Percentiles rank a stretch among this genome's conserved stretches.
phyloP scores from a whole-genome alignment of 92 coral and sea anemone genomes.

The Parazoanthus atlanticus region DNA sequence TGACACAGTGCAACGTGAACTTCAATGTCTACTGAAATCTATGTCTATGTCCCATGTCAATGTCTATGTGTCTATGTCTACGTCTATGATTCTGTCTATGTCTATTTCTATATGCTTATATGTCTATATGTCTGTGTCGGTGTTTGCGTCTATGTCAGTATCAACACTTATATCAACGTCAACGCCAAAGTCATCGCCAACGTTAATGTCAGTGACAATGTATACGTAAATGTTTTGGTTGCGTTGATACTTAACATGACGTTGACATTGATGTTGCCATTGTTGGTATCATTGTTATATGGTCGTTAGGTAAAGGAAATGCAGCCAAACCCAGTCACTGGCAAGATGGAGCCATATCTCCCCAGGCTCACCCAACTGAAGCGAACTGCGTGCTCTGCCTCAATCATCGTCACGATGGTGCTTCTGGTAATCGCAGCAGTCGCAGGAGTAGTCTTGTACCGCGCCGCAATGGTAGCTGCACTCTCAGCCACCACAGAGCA shows the following conservation, averaged over 20 bases:
- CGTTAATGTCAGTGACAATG: not conserved
- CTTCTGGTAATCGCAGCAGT: conserved; percentile 83
- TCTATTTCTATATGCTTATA: not conserved
- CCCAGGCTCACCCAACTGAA: conserved; percentile 67
- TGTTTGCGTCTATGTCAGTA: not conserved
- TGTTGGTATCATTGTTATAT: not conserved
- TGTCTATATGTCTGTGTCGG: not conserved
- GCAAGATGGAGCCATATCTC: conserved; percentile 80
- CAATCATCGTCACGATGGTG: conserved; percentile 77
- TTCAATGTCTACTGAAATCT: not conserved
- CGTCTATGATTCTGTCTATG: not conserved
- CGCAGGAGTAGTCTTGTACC: conserved; percentile 87
- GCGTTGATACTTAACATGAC: not conserved
- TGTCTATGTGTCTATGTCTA: not conserved
- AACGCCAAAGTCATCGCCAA: not conserved
- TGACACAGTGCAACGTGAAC: not conserved
- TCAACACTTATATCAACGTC: not conserved
- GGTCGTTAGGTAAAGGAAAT: conserved; percentile 54
- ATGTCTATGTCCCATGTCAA: not conserved
- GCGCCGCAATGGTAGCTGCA: conserved; percentile 91
- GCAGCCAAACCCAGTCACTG: conserved; percentile 75
- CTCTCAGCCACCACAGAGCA: conserved; percentile 76
- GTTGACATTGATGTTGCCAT: not conserved
- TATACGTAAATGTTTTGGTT: not conserved
- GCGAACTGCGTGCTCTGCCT: conserved; percentile 67